Conservation (phyloP, 2,797 vertebrate species). For the Setipinna tenuifilis region DNA sequence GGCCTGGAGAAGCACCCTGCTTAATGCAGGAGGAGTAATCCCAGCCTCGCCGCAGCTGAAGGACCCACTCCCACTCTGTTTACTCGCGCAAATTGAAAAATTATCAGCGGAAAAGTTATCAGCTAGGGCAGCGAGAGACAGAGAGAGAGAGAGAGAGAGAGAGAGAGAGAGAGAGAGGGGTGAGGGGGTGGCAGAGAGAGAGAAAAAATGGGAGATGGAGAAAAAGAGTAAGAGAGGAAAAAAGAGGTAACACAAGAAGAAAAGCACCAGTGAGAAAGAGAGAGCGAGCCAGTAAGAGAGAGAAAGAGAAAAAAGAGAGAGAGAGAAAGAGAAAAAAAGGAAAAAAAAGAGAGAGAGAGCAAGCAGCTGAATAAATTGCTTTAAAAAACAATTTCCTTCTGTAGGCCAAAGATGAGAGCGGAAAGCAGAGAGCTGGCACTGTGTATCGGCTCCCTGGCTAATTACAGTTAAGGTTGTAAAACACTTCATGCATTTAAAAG, state of each 20-base stretch:
- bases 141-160: constrained; percentile 41
- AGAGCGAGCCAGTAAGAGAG: constrained; percentile 15
- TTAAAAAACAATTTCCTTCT: constrained; percentile 81
- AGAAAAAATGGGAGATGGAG: neutral
- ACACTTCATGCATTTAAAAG: constrained; percentile 56
- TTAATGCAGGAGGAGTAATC: constrained; percentile 56
- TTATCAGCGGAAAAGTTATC: constrained; percentile 74
- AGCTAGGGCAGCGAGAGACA: constrained; percentile 17
- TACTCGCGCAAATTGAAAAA: constrained; percentile 88
- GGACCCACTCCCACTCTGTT: constrained; percentile 79
- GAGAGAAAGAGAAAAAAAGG: constrained; percentile 25
- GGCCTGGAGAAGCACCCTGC: constrained; percentile 18
- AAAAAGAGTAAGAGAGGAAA: neutral
- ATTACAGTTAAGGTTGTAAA: constrained; percentile 69
- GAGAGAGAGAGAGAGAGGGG: constrained; percentile 27
- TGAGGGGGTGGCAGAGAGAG: constrained; percentile 56
- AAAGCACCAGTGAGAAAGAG: neutral
- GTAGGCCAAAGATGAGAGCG: constrained; percentile 79
- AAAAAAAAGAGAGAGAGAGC: constrained; percentile 57
- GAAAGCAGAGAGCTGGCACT: constrained; percentile 74
- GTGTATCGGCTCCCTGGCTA: constrained; percentile 77
- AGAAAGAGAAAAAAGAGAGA: constrained; percentile 30
- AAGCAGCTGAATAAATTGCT: constrained; percentile 75
- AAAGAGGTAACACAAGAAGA: neutral
- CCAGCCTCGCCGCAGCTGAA: constrained; percentile 63